These are phyloP conservation scores for Sciurus niger DNA, from an alignment of 2,113 vertebrate genomes.

Conservation along the genomic window DNA sequence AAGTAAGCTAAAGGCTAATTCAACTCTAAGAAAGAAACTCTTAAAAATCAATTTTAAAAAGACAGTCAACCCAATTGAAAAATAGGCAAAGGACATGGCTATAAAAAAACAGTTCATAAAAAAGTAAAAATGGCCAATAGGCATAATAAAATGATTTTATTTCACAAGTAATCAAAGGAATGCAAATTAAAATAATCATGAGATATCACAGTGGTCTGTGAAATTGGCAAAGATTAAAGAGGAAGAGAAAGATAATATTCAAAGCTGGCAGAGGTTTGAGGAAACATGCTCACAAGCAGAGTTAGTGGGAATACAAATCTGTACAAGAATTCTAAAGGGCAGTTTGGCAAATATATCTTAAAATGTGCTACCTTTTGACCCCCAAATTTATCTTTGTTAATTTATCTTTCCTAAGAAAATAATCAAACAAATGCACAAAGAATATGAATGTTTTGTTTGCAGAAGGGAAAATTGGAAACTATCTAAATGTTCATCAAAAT, in stretches of 20 bases:
- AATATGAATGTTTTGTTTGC: neutral
- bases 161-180: conserved; percentile 47
- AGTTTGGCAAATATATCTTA: neutral
- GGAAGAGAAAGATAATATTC: neutral
- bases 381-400: neutral
- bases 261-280: neutral
- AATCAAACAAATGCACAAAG: neutral
- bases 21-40: conserved; percentile 26
- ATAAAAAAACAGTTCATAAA: conserved; percentile 61
- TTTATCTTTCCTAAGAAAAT: conserved; percentile 8
- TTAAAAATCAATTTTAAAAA: conserved; percentile 23
- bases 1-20: neutral
- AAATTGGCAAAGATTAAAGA: conserved; percentile 59
- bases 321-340: neutral
- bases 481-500: neutral
- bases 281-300: neutral
- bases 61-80: conserved; percentile 16
- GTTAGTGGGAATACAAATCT: neutral
- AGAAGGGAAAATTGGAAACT: neutral
- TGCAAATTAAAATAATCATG: conserved; percentile 60
- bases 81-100: neutral
- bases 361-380: neutral
- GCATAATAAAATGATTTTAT: conserved; percentile 59
- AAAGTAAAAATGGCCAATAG: conserved; percentile 5
- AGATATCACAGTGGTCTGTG: conserved; percentile 5